Evolutionary conservation across 2,113 vertebrate species (phyloP).

Genomic region (Pundamilia nyererei): DNA sequence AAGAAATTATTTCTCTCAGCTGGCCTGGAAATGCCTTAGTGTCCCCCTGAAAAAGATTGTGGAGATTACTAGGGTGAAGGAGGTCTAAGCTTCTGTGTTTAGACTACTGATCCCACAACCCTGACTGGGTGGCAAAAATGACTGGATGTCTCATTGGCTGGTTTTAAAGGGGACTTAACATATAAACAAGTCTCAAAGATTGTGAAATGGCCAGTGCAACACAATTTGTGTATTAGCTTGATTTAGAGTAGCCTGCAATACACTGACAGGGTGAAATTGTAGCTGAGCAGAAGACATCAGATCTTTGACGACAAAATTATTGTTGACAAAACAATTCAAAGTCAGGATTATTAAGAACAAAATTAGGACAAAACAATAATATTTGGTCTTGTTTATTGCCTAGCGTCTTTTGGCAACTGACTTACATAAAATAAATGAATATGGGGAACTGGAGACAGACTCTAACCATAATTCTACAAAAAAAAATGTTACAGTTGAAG

Average conservation of each 20-base stretch:
- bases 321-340: not conserved
- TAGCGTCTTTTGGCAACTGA: not conserved
- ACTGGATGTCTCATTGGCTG: not conserved
- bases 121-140: not conserved
- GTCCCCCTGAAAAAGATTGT: not conserved
- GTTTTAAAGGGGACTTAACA: not conserved
- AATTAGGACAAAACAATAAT: not conserved
- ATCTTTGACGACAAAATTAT: not conserved
- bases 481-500: not conserved
- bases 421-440: not conserved
- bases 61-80: not conserved
- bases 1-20: not conserved
- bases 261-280: not conserved
- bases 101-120: not conserved
- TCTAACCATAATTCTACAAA: not conserved
- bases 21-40: not conserved
- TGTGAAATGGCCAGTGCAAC: not conserved
- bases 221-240: not conserved
- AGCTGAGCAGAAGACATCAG: not conserved
- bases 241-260: not conserved
- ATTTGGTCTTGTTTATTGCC: not conserved
- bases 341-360: not conserved
- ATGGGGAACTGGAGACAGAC: not conserved
- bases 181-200: not conserved
- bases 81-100: not conserved